Evolutionary conservation across 2,888 invertebrate species (phyloP).

Genomic region (Apamea monoglypha): DNA sequence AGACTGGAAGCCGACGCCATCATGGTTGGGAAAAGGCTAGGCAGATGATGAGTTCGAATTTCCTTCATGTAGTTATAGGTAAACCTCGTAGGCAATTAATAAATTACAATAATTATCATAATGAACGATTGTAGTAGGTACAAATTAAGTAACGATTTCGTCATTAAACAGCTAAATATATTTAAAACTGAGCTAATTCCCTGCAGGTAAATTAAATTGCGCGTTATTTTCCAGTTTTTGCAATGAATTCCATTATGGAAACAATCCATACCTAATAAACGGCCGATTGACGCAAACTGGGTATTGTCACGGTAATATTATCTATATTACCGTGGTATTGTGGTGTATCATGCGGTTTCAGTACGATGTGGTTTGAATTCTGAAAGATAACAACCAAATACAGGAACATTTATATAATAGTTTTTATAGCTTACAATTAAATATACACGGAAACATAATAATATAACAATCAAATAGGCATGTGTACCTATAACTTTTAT

Average conservation of each 20-base stretch:
- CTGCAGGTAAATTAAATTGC: neutral
- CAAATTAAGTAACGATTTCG: neutral
- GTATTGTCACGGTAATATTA: too few relatives aligned
- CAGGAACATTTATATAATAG: slow-evolving; percentile 6
- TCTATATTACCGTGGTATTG: too few relatives aligned
- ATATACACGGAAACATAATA: neutral
- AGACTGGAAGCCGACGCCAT: too few relatives aligned
- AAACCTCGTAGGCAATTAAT: neutral
- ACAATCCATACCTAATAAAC: slow-evolving; percentile 44
- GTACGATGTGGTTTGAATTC: slow-evolving; percentile 52
- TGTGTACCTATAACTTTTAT: neutral
- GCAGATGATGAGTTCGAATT: neutral
- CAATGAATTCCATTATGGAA: slow-evolving; percentile 35
- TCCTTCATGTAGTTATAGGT: neutral
- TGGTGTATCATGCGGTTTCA: slow-evolving; percentile 49
- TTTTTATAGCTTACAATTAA: slow-evolving; percentile 6
- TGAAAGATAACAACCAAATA: slow-evolving; percentile 30
- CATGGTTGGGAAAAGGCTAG: too few relatives aligned
- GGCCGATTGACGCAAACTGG: slow-evolving; percentile 44
- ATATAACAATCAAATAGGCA: neutral
- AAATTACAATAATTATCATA: neutral
- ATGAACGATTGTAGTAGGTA: neutral
- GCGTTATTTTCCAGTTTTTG: neutral
- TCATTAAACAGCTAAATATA: neutral
- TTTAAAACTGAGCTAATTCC: neutral